Percentiles rank a stretch among this genome's conserved stretches.
Evolutionary conservation across 2,797 vertebrate species (phyloP).

Genomic region (Distichodus sexfasciatus): DNA sequence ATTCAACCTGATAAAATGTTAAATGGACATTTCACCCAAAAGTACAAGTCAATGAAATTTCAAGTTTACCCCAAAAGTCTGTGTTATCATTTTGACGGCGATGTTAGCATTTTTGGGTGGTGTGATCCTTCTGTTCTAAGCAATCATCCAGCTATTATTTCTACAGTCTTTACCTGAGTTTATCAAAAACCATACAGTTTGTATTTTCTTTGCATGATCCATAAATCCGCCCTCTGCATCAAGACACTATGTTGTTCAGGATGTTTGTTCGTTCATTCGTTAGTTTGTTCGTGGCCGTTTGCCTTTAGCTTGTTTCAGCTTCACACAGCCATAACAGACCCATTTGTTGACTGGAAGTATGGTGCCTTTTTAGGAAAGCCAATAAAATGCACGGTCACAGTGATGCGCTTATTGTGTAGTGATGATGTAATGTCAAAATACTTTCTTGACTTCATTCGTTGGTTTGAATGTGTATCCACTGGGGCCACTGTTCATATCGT

Average conservation of each 20-base stretch:
- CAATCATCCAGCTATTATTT: too few species aligned
- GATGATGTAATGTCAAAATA: slow-evolving; percentile 41
- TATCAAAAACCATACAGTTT: too few species aligned
- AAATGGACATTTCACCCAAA: too few species aligned
- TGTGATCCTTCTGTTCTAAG: too few species aligned
- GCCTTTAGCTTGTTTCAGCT: not conserved
- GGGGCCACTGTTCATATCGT: slow-evolving; percentile 61
- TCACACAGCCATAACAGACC: not conserved
- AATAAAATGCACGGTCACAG: slow-evolving; percentile 27
- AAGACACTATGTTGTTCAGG: not conserved
- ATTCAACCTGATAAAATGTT: too few species aligned
- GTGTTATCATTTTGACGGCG: too few species aligned
- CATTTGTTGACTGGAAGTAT: slow-evolving; percentile 15
- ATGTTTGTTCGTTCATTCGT: not conserved
- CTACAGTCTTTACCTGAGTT: too few species aligned
- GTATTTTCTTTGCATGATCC: not conserved
- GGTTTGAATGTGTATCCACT: slow-evolving; percentile 64
- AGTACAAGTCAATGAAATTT: too few species aligned
- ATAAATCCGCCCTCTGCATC: too few species aligned
- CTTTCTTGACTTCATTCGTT: slow-evolving; percentile 64
- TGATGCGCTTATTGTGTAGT: slow-evolving; percentile 35
- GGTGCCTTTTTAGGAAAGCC: slow-evolving; percentile 23
- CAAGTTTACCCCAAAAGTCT: too few species aligned
- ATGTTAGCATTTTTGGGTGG: too few species aligned
- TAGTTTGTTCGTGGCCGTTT: not conserved